Percentiles rank a stretch among this genome's conserved stretches.
phyloP scores from a whole-genome alignment of 2,113 vertebrate species.

The Menidia beryllina region DNA sequence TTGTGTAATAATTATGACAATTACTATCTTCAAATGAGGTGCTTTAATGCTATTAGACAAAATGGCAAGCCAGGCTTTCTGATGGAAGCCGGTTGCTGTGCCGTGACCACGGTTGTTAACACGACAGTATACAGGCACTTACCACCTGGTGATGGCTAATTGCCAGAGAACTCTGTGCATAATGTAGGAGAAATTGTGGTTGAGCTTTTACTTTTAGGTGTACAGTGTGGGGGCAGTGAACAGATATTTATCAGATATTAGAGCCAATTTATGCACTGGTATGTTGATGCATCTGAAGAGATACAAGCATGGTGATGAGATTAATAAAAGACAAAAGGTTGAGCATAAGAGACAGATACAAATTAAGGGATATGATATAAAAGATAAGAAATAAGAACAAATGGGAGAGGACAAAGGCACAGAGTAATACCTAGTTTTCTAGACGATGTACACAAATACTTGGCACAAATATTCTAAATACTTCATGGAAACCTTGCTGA shows the following conservation, averaged over 20 bases:
- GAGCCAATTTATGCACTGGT: conserved; percentile 19
- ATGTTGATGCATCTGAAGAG: conserved; percentile 7
- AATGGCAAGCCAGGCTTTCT: conserved; percentile 63
- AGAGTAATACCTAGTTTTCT: not conserved
- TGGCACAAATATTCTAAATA: not conserved
- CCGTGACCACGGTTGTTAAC: conserved; percentile 61
- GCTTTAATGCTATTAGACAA: conserved; percentile 80
- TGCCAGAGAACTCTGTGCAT: conserved; percentile 57
- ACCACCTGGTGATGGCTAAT: conserved; percentile 67
- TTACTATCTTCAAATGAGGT: conserved; percentile 83
- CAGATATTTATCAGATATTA: conserved; percentile 29
- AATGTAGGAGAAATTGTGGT: conserved; percentile 61
- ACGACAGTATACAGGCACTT: conserved; percentile 54
- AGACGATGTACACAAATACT: not conserved
- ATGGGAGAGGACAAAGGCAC: not conserved
- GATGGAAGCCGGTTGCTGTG: conserved; percentile 62
- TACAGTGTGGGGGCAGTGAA: conserved; percentile 12
- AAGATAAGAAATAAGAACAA: not conserved
- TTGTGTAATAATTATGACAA: conserved; percentile 85
- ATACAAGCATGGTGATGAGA: not conserved
- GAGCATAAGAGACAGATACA: not conserved
- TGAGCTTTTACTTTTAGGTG: conserved; percentile 49
- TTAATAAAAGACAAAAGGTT: conserved; percentile 7
- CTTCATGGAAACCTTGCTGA: conserved; percentile 20
- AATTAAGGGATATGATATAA: not conserved